Base-by-base conservation (phyloP, 2,888 invertebrate species). In the Caenorhabditis imperialis region DNA sequence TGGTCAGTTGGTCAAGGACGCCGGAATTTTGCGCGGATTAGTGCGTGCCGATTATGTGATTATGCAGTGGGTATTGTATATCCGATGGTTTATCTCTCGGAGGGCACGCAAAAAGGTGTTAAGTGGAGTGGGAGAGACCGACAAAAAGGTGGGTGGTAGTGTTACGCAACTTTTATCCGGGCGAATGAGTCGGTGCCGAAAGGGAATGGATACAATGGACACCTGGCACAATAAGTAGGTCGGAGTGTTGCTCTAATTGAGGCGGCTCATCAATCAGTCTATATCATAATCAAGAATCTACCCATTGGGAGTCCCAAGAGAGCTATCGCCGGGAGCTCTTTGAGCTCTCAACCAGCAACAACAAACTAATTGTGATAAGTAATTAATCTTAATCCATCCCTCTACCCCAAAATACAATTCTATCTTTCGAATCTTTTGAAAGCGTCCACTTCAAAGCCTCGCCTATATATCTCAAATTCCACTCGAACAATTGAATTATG, bases 401-500 rank as follows among this genome's bases (percentile, higher is more conserved):
- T 38, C 51, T 61, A 50, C 22, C 22, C 51, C 35, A 61, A 61
- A 61, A 61, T 51, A 51, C 63, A 48, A 48, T 48, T 30, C 33
- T 37, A 44, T 45, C 44, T 54, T 54, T 47, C 20, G 27, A 54
- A 45, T 53, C 25, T 14, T 42, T 12, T 23, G 40, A 33, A 12
- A 22, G 55, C 57, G 55, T 47, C 27, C 54, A 65, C 65, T 65
- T 65, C 65, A 65, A 65, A 65, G 48, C 35, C 42, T 18, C 23
- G 30, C 44, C 44, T 16, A 10, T 23, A 27, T 20, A 14, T 33
- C 20, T 65, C 23, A 12, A 5, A 4, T n/a, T n/a, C 65, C 65
- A 65, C 65, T 65, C 57, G 30, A 65, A 65, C 65, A 65, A 65
- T 65, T 57, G 65, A 65, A 57, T 65, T 65, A 65, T 65, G 55